Evolutionary conservation across 2,888 invertebrate genomes (phyloP).

Genomic region (Rotaria macrura): DNA sequence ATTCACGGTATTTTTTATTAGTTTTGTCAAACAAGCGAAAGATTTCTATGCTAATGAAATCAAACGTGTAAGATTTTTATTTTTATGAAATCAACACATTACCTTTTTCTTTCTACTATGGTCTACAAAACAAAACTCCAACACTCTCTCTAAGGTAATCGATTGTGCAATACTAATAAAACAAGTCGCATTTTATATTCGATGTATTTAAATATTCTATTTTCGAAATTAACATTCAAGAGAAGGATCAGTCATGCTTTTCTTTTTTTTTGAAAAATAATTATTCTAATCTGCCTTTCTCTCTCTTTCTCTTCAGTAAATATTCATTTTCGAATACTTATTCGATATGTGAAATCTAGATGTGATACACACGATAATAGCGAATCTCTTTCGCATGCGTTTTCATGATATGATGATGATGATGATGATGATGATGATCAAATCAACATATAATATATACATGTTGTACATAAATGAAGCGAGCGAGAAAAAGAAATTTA

Average conservation of each 20-base stretch:
- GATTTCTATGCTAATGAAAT: too few species aligned
- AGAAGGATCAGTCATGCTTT: background rate
- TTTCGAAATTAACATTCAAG: background rate
- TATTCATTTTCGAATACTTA: background rate
- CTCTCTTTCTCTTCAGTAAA: background rate
- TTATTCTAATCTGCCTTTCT: background rate
- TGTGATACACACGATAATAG: background rate
- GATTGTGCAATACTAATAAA: background rate
- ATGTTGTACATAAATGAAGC: conserved; percentile 3
- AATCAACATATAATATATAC: background rate
- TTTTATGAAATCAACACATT: too few species aligned
- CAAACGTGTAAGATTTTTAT: too few species aligned
- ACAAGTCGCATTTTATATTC: background rate
- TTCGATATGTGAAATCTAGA: background rate
- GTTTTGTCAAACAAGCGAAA: too few species aligned
- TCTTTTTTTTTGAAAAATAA: background rate
- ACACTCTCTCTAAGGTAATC: too few species aligned
- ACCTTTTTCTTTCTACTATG: too few species aligned
- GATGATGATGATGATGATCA: background rate
- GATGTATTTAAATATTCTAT: background rate
- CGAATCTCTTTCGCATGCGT: background rate
- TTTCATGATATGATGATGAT: background rate
- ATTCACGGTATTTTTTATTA: too few species aligned
- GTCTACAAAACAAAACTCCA: too few species aligned
- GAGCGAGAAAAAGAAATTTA: conserved; percentile 2